Evolutionary conservation across 2,797 vertebrate species (phyloP).

Genomic region (Gymnoscopelus microlampas): DNA sequence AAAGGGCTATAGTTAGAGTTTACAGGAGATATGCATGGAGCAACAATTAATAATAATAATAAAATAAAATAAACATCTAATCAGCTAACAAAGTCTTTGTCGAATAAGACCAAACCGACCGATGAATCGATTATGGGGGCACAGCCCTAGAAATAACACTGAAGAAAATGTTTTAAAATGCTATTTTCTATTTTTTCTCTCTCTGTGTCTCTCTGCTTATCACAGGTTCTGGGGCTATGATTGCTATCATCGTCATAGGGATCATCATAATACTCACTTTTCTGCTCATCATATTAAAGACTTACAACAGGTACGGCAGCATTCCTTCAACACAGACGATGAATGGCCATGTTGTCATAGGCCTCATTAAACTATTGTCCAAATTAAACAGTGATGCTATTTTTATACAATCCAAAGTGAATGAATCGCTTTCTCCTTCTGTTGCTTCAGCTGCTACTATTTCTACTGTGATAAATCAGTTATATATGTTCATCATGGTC

Average conservation of each 20-base stretch:
- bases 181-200: neutral
- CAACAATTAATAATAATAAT: too few species aligned
- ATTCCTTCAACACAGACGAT: constrained; percentile 54
- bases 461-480: too few species aligned
- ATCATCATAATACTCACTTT: constrained; percentile 89
- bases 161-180: neutral
- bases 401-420: constrained; percentile 24
- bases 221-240: constrained; percentile 94
- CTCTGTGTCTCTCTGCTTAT: constrained; percentile 4
- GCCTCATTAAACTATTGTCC: neutral
- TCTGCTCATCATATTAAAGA: constrained; percentile 90
- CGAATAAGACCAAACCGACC: too few species aligned
- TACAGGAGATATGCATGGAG: too few species aligned
- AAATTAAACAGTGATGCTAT: constrained; percentile 18
- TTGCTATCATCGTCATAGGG: constrained; percentile 91
- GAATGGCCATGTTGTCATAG: neutral
- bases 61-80: too few species aligned
- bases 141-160: neutral
- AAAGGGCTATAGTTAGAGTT: too few species aligned
- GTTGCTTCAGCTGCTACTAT: too few species aligned
- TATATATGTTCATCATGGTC: too few species aligned
- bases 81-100: too few species aligned
- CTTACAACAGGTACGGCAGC: constrained; percentile 90
- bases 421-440: neutral
- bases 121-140: too few species aligned